A percentile compares a stretch with the other conserved stretches of the same genome.
phyloP scores from a whole-genome alignment of 23 tunicate species.

The Halocynthia roretzi region DNA sequence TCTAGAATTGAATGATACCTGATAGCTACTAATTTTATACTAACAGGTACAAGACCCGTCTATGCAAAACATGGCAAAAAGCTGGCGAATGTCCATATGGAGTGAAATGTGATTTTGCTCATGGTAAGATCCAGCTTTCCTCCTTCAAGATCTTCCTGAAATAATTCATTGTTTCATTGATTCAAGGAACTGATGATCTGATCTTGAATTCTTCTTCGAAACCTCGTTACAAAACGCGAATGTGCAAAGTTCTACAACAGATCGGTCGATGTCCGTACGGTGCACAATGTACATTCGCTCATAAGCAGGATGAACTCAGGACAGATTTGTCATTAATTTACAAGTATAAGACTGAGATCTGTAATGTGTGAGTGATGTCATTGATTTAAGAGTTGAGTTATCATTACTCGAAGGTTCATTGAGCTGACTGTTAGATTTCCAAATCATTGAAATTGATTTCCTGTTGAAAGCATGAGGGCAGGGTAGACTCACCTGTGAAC shows the following conservation, averaged over 20 bases:
- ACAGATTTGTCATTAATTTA: conserved; percentile 64
- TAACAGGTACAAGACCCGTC: conserved; percentile 52
- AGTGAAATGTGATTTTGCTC: conserved; percentile 81
- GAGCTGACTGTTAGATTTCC: no score
- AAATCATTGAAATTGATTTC: no score
- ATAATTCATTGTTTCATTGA: neutral
- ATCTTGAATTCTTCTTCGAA: conserved; percentile 16
- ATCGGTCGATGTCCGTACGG: conserved; percentile 93
- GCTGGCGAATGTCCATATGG: conserved; percentile 71
- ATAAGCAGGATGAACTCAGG: conserved; percentile 45
- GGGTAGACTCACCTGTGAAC: no score
- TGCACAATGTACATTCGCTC: conserved; percentile 87
- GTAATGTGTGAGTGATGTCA: conserved; percentile 47
- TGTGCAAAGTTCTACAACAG: conserved; percentile 62
- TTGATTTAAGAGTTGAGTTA: neutral
- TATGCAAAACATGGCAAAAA: conserved; percentile 58
- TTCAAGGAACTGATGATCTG: conserved; percentile 66
- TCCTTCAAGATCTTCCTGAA: no score
- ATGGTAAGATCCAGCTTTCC: conserved; percentile 30
- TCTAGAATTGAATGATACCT: neutral
- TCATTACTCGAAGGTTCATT: no score
- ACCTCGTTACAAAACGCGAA: conserved; percentile 40
- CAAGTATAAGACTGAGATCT: conserved; percentile 80
- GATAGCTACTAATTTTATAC: neutral
- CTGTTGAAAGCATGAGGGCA: no score